Percentiles rank a stretch among this genome's conserved stretches.
Evolutionary conservation across 2,888 invertebrate species (phyloP).

Genomic region (Lymantria dispar): DNA sequence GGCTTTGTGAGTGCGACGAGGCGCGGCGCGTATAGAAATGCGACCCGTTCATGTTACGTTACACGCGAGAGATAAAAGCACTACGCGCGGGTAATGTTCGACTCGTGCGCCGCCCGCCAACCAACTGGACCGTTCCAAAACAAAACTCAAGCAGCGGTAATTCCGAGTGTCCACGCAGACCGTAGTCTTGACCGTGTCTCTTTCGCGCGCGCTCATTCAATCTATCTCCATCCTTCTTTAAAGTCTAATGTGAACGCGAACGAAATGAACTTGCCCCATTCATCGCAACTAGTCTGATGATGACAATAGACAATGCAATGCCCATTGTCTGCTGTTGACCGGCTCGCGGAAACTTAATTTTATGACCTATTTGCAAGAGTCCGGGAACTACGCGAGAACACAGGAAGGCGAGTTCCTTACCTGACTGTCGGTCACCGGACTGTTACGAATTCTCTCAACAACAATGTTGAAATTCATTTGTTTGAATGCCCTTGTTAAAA

Average conservation of each 20-base stretch:
- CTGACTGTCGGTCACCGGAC: slow-evolving; percentile 11
- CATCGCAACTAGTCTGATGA: slow-evolving; percentile 54
- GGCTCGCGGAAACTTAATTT: slow-evolving; percentile 55
- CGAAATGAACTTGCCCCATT: slow-evolving; percentile 72
- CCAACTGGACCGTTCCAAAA: slow-evolving; percentile 66
- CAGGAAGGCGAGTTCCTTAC: slow-evolving; percentile 44
- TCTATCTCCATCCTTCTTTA: slow-evolving; percentile 43
- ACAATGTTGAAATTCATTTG: slow-evolving; percentile 12
- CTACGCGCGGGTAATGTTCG: slow-evolving; percentile 43
- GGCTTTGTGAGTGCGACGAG: slow-evolving; percentile 51
- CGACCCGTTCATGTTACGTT: slow-evolving; percentile 61
- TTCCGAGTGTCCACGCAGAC: slow-evolving; percentile 61
- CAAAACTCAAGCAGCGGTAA: slow-evolving; percentile 72
- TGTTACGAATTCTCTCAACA: slow-evolving; percentile 20
- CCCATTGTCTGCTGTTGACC: slow-evolving; percentile 62
- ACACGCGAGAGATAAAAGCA: slow-evolving; percentile 31
- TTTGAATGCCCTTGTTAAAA: slow-evolving; percentile 22
- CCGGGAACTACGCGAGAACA: slow-evolving; percentile 48
- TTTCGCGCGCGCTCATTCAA: slow-evolving; percentile 39
- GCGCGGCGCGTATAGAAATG: slow-evolving; percentile 64
- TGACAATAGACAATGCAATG: slow-evolving; percentile 69
- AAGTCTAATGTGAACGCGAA: slow-evolving; percentile 51
- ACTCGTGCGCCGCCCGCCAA: slow-evolving; percentile 66
- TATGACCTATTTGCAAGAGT: slow-evolving; percentile 53
- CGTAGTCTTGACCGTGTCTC: slow-evolving; percentile 33